A percentile compares a stretch with the other conserved stretches of the same genome.
Evolutionary conservation across 2,797 vertebrate genomes (phyloP).

Genomic region (Clamator glandarius): DNA sequence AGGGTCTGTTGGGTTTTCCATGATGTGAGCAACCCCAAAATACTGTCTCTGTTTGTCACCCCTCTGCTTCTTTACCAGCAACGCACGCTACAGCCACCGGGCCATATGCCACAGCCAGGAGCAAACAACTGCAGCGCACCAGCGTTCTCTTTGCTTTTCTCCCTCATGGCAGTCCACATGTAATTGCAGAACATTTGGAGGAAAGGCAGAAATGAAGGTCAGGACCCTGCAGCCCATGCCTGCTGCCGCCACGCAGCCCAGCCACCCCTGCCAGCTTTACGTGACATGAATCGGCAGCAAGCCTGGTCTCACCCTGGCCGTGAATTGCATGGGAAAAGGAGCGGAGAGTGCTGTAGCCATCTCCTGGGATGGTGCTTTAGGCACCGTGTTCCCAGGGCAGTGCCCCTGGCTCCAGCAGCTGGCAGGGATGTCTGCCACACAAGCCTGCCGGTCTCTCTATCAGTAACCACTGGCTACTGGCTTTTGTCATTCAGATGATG

Average conservation of each 20-base stretch:
- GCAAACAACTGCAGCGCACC: neutral
- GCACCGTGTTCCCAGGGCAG: neutral
- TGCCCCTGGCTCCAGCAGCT: neutral
- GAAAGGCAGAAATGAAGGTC: conserved; percentile 49
- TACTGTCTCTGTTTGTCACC: neutral
- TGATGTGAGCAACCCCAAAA: neutral
- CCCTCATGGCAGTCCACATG: neutral
- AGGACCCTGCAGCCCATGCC: neutral
- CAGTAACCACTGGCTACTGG: neutral
- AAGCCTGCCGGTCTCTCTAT: neutral
- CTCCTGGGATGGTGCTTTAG: neutral
- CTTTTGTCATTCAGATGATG: conserved; percentile 31
- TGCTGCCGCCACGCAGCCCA: neutral
- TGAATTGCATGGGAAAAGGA: neutral
- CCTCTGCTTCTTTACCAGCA: neutral
- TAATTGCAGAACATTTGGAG: conserved; percentile 30
- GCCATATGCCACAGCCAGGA: neutral
- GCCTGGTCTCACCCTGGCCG: neutral
- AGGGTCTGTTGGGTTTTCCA: neutral
- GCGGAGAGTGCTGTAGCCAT: accelerated
- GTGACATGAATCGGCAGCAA: neutral
- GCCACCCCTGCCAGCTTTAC: neutral
- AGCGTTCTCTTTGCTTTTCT: conserved; percentile 3
- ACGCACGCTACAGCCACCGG: neutral
- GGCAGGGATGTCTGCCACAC: neutral